Base-by-base conservation (phyloP, 1,140 invertebrate genomes). In the Pinna nobilis region DNA sequence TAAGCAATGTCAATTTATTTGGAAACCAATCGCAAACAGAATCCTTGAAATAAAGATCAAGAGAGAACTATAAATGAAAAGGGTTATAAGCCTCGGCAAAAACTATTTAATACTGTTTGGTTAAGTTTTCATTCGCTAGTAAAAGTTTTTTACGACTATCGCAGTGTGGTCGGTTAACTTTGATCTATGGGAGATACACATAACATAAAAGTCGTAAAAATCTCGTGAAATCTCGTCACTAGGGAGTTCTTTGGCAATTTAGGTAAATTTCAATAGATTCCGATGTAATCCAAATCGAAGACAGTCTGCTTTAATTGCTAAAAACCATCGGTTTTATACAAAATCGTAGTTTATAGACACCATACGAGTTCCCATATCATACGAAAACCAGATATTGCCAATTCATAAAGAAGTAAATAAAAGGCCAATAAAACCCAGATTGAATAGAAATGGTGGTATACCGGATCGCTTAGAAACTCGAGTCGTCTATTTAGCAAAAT, bases 151-250 rank as follows among this genome's bases (percentile, higher is more conserved):
- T 71, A 71, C 49, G 18, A 35, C 28, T 50, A 23, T 23, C 23
- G 37, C 50, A 47, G 35, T 41, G 30, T 20, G 44, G 50, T 57
- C 28, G 61, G 6, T n/a, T 5, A 28, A 37, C 60, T 70, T 71
- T 71, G 70, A 71, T 71, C n/a, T 71, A 6, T 20, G 35, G 60
- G n/a, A 33, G n/a, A 55, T 65, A 32, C 33, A n/a, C 47, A 57
- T 35, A 55, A 71, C 51, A 71, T 71, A 25, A n/a, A 11, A 61
- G 61, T 57, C 28, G 50, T 71, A 71, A 71, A 71, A 71, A 55
- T 71, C 70, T 71, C 70, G 70, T 65, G 60, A 65, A 71, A 41
- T 71, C 70, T 65, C 60, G 70, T 71, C 47, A 53, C 30, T 51
- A 18, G 20, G 69, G 47, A 61, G 18, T 61, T 69, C 50, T 69